Conservation (phyloP, 2,888 invertebrate species). For the Nebria salina region DNA sequence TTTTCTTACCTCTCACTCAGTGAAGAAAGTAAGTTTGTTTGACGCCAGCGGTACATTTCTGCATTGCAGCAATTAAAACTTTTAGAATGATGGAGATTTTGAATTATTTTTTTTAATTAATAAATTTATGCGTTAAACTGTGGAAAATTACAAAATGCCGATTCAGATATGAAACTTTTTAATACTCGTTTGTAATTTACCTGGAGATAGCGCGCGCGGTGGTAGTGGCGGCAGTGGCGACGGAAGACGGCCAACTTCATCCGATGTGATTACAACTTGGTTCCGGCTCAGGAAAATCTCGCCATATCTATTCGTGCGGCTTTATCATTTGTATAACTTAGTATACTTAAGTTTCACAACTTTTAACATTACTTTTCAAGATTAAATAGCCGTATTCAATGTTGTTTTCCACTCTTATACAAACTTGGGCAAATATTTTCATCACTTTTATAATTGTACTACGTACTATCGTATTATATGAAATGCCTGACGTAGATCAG, state of each 20-base stretch:
- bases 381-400: not conserved
- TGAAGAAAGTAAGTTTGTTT: constrained; percentile 35
- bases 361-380: not conserved
- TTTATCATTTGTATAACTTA: not conserved
- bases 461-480: too few relatives aligned
- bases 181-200: constrained; percentile 34
- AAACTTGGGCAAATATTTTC: too few relatives aligned
- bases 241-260: not conserved
- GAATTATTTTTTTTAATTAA: constrained; percentile 47
- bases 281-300: not conserved
- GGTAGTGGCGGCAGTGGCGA: not conserved
- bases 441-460: too few relatives aligned
- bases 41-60: constrained; percentile 36
- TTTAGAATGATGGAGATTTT: constrained; percentile 45
- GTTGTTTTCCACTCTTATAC: not conserved
- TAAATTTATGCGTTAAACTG: constrained; percentile 47
- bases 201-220: constrained; percentile 18
- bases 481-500: too few relatives aligned
- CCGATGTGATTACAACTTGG: constrained; percentile 15
- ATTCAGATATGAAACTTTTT: constrained; percentile 45
- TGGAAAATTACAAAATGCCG: constrained; percentile 46
- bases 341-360: not conserved
- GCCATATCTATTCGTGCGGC: not conserved
- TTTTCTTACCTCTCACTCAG: constrained; percentile 33
- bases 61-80: constrained; percentile 47